Evolutionary conservation across 2,113 vertebrate species (phyloP).

Genomic region (Hemibates koningsi): DNA sequence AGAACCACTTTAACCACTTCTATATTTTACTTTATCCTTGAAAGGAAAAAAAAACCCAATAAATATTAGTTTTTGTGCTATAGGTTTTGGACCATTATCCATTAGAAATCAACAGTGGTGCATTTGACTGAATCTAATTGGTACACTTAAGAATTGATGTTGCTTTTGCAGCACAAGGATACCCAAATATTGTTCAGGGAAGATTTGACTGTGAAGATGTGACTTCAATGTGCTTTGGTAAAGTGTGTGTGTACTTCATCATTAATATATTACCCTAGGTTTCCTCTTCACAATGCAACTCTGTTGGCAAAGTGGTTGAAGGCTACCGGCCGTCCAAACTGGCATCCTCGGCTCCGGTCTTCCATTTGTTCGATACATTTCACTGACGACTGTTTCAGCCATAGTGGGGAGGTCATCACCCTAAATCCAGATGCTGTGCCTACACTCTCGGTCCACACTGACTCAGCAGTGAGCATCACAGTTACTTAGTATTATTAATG

Average conservation of each 20-base stretch:
- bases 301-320: constrained; percentile 54
- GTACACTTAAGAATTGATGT: background rate
- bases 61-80: background rate
- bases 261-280: constrained; percentile 15
- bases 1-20: background rate
- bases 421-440: constrained; percentile 47
- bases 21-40: background rate
- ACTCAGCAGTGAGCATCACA: constrained; percentile 1
- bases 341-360: constrained; percentile 52
- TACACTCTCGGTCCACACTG: constrained; percentile 24
- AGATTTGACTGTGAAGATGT: background rate
- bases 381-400: constrained; percentile 52
- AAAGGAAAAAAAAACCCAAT: background rate
- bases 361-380: constrained; percentile 62
- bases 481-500: background rate
- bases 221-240: background rate
- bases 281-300: constrained; percentile 32
- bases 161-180: background rate
- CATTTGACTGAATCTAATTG: background rate
- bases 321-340: constrained; percentile 41
- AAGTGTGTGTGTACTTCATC: background rate
- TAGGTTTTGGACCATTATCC: background rate
- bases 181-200: background rate
- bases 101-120: background rate
- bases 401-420: background rate